Conservation (phyloP, 2,113 vertebrate species). For the Clupea harengus region DNA sequence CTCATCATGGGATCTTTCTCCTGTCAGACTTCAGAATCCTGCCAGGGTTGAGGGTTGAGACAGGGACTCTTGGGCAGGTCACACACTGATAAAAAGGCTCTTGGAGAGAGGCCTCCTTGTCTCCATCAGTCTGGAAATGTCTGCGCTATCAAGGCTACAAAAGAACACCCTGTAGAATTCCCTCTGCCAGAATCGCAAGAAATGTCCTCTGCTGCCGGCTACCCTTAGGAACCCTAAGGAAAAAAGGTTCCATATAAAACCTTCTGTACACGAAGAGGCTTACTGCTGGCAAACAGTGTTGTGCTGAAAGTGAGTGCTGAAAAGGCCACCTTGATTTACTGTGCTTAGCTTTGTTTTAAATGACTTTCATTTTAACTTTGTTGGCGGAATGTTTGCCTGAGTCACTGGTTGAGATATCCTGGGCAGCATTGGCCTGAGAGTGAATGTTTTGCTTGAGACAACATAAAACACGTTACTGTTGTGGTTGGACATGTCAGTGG, state of each 20-base stretch:
- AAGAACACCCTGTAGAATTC: not conserved
- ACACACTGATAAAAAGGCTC: not conserved
- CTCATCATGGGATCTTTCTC: not conserved
- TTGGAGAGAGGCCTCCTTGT: not conserved
- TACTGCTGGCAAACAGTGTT: not conserved
- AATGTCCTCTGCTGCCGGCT: not conserved
- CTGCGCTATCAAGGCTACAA: not conserved
- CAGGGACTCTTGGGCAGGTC: no score
- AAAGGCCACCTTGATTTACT: no score
- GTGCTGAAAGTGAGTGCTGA: no score
- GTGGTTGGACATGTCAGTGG: no score
- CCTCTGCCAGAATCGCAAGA: not conserved
- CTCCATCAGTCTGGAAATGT: not conserved
- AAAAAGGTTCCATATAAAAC: not conserved
- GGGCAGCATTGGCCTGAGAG: no score
- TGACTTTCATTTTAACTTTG: no score
- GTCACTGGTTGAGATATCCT: no score
- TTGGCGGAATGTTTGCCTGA: no score
- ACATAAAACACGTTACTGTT: no score
- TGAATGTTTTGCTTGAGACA: no score
- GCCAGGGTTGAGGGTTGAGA: no score
- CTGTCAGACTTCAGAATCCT: not conserved
- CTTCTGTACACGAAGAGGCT: not conserved
- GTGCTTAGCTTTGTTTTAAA: no score
- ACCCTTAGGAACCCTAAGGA: not conserved